Evolutionary conservation across 2,797 vertebrate genomes (phyloP), one percentile per base, ranked within the genome.

Genomic region (Pristis pectinata): DNA sequence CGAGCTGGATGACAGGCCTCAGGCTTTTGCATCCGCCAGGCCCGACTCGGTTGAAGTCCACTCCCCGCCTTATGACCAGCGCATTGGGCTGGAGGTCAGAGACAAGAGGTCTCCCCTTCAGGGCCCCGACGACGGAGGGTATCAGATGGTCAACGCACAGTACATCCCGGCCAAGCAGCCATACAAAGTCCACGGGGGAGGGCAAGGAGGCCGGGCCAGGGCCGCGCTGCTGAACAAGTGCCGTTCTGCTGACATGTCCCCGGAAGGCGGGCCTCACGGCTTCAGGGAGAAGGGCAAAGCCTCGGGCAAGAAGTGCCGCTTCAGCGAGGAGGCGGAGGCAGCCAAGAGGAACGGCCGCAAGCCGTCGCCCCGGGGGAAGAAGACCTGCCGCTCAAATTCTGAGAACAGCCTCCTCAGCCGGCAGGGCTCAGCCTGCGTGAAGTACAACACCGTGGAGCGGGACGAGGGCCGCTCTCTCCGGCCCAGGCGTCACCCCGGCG

Each of bases 371-470:
- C 74, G 96, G 2, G 97, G 97, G 0, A 97, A 97, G 83, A 98
- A 97, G 95, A 97, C 98, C 0, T 97, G 97, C 77, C 97, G 98
- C 67, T 98, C 98, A 0, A 97, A 98, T 95, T 98, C 98, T 0
- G 98, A 98, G 95, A 98, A 98, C 95, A 98, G 98, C 95, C 96
- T 98, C 22, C 95, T 97, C 85, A 97, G 97, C 80, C 97, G 97
- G 94, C 95, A 95, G 0, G 97, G 97, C 11, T 96, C 97, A 53
- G 95, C 96, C 92, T 85, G 94, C 2, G 94, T 95, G 95, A 98
- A 97, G 95, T 98, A 97, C 95, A 98, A 97, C 79, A 98, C 97
- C 0, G 97, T 98, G 0, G 98, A 97, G 49, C 96, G 97, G 7
- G 98, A 98, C 0, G 97, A 97, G 2, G 95, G 95, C 1, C 96